Evolutionary conservation across 2,113 vertebrate genomes (phyloP), one percentile per base, ranked within the genome.

Genomic region (Embiotoca jacksoni): DNA sequence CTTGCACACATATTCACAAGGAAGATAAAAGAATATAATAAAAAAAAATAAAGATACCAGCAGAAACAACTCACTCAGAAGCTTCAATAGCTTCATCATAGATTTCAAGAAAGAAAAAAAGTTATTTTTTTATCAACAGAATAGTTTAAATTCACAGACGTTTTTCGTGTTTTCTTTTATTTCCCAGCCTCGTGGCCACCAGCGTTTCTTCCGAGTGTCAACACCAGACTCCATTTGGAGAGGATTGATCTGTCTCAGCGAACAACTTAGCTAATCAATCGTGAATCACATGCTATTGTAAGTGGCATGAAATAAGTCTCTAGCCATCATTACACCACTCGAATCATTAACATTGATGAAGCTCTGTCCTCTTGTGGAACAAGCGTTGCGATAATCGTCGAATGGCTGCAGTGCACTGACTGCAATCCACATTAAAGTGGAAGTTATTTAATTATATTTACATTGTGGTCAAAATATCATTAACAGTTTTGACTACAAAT

Each of bases 221-320:
- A 41, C 57, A 32, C 50, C 60, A 55, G 75, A 36, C 64, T 60
- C 44, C 63, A 57, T 81, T 76, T 72, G 70, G 44, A 71, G 13
- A 76, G 2, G 9, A 85, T 82, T 61, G 69, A 89, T 85, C 63
- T 63, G 39, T 30, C 9, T 23, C 65, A 56, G 13, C 32, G 52
- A 56, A 70, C 74, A 55, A 31, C 57, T 67, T 82, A 33, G 56
- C 44, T 7, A 52, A 87, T 91, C 81, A 71, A 85, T 85, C 15
- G 32, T 6, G 14, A 53, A 67, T 68, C 67, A 56, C 78, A 52
- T 70, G 67, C 35, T 44, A 30, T 47, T 62, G 7, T 64, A 72
- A 77, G 31, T 39, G 62, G 52, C 36, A 64, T 62, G 44, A 71
- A 63, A 59, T 49, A 23, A 5, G 68, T 60, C 61, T 35, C 59